Evolutionary conservation across 2,113 vertebrate species (phyloP).

Genomic region (Acrocephalus arundinaceus): DNA sequence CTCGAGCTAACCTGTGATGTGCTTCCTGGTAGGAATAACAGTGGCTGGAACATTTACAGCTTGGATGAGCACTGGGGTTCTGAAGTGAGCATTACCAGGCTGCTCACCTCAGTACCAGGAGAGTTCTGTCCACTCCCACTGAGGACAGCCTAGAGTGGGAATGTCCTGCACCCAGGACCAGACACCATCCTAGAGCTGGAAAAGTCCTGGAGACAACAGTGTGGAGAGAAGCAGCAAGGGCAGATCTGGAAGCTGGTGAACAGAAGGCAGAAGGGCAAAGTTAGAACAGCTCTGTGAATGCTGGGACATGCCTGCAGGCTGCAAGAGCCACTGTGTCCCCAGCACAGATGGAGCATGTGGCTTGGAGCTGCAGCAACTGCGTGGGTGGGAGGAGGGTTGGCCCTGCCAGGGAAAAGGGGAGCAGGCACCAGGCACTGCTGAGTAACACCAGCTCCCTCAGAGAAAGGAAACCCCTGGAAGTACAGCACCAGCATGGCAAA

Average conservation of each 20-base stretch:
- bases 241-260: not conserved
- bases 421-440: accelerated
- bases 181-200: not conserved
- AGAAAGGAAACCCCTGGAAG: not conserved
- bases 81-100: not conserved
- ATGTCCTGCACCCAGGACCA: not conserved
- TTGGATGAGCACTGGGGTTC: not conserved
- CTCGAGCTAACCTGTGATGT: accelerated
- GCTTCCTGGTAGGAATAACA: not conserved
- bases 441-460: not conserved
- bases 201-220: not conserved
- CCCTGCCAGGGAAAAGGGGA: not conserved
- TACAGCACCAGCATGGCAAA: not conserved
- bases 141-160: not conserved
- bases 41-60: not conserved
- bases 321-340: not conserved
- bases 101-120: not conserved
- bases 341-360: not conserved
- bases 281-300: not conserved
- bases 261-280: constrained; percentile 51
- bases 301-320: constrained; percentile 11
- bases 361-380: not conserved
- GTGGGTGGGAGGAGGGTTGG: accelerated
- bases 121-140: not conserved
- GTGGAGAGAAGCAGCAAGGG: not conserved